These are phyloP conservation scores for Eristalinus sepulchralis DNA, from an alignment of 2,888 invertebrate species.

Conservation along the genomic window DNA sequence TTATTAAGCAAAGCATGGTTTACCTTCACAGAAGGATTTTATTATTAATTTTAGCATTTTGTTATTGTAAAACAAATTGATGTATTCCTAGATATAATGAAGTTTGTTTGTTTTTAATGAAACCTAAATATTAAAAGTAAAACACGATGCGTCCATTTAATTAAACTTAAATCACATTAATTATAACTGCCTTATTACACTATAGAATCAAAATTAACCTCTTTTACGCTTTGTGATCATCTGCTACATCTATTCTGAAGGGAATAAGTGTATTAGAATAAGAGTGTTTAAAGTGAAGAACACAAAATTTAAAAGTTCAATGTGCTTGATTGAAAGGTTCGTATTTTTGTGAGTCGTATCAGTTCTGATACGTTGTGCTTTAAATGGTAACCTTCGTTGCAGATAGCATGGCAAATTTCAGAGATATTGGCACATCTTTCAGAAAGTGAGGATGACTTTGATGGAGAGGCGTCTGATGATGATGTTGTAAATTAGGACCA, in stretches of 20 bases:
- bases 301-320: neutral
- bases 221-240: too few species aligned
- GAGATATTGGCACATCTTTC: neutral
- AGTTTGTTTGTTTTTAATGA: neutral
- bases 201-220: too few species aligned
- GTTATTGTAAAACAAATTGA: neutral
- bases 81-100: neutral
- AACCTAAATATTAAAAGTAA: too few species aligned
- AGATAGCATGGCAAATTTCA: neutral
- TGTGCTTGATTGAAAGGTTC: too few species aligned
- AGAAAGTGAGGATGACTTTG: neutral
- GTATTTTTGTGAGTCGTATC: too few species aligned
- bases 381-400: neutral
- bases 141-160: too few species aligned
- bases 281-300: neutral
- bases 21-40: constrained; percentile 61
- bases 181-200: too few species aligned
- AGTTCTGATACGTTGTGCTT: neutral
- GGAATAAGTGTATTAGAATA: too few species aligned
- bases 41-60: neutral
- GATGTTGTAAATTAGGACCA: neutral
- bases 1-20: constrained; percentile 96
- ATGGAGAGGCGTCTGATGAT: neutral
- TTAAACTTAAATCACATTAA: too few species aligned
- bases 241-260: too few species aligned